These are phyloP conservation scores for Tichodroma muraria DNA, from an alignment of 2,113 vertebrate genomes.

Conservation along the genomic window DNA sequence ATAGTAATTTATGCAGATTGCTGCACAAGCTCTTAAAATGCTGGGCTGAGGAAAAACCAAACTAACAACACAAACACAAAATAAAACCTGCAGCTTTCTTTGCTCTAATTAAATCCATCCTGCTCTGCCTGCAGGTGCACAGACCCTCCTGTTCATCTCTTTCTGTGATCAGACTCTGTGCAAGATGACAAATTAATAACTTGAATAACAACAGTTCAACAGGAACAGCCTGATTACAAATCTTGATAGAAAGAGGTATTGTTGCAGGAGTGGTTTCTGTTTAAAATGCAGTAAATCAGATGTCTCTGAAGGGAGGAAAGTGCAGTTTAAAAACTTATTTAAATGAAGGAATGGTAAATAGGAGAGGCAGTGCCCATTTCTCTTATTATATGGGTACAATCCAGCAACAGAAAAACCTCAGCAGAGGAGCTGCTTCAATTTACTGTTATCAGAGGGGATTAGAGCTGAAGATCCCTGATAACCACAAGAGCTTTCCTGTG, in stretches of 20 bases:
- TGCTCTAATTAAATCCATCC: constrained; percentile 45
- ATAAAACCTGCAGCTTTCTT: constrained; percentile 1
- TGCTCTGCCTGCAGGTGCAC: constrained; percentile 3
- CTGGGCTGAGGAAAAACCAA: background rate
- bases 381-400: constrained; percentile 30
- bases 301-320: background rate
- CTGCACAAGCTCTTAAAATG: constrained; percentile 25
- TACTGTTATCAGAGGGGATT: constrained; percentile 55
- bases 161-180: background rate
- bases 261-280: constrained; percentile 29
- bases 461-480: constrained; percentile 47
- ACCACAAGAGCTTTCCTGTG: constrained; percentile 30
- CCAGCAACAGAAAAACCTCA: constrained; percentile 18
- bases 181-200: constrained; percentile 59
- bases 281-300: constrained; percentile 36
- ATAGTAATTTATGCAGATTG: constrained; percentile 39
- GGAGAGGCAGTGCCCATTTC: constrained; percentile 14
- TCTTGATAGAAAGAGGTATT: constrained; percentile 9
- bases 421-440: constrained; percentile 46
- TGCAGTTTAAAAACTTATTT: constrained; percentile 30
- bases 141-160: background rate
- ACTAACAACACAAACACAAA: background rate
- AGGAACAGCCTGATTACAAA: constrained; percentile 42
- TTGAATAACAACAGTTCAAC: constrained; percentile 20
- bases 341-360: constrained; percentile 37